These are phyloP conservation scores for Charanyca ferruginea DNA, from an alignment of 2,888 invertebrate species.

Conservation along the genomic window DNA sequence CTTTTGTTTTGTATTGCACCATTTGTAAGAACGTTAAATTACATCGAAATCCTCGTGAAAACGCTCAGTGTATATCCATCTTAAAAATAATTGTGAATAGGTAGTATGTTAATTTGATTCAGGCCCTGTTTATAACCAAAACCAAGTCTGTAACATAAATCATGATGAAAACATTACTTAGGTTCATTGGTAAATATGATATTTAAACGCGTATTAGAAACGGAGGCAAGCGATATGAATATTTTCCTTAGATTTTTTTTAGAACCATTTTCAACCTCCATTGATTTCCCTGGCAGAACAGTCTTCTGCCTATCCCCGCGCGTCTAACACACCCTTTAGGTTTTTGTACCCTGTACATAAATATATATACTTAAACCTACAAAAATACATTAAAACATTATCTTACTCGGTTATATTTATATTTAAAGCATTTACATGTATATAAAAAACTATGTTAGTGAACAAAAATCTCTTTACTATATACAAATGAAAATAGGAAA, in stretches of 20 bases:
- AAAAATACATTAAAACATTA: constrained; percentile 44
- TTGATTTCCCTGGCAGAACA: neutral
- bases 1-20: too few species aligned
- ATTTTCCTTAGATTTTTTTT: neutral
- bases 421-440: constrained; percentile 72
- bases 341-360: constrained; percentile 67
- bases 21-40: too few species aligned
- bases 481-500: constrained; percentile 55
- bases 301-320: neutral
- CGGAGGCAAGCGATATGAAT: neutral
- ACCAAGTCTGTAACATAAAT: too few species aligned
- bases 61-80: too few species aligned
- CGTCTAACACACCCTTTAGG: constrained; percentile 2
- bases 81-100: too few species aligned
- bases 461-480: constrained; percentile 46
- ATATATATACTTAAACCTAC: constrained; percentile 54
- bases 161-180: too few species aligned
- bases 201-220: neutral
- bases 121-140: too few species aligned
- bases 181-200: too few species aligned
- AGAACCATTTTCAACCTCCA: neutral
- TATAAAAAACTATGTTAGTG: constrained; percentile 56
- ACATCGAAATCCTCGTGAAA: too few species aligned
- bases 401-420: constrained; percentile 61
- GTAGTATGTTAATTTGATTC: too few species aligned